Percentiles rank a stretch among this genome's conserved stretches.
phyloP scores from a whole-genome alignment of 2,113 vertebrate genomes.

The Rhombomys opimus region DNA sequence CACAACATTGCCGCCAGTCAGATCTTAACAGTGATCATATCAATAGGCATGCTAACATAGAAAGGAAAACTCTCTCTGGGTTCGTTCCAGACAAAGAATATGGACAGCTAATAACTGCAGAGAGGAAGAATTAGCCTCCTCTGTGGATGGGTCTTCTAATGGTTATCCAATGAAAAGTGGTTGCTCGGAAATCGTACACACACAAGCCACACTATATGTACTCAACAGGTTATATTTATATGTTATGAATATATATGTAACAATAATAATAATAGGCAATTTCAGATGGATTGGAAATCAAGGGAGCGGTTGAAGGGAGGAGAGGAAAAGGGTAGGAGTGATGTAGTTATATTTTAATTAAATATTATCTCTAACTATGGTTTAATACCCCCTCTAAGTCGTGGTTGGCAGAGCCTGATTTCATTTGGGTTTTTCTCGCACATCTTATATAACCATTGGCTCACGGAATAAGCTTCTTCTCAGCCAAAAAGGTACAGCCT shows the following conservation, averaged over 20 bases:
- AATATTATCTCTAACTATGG: not conserved
- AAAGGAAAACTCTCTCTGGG: not conserved
- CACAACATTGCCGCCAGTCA: not conserved
- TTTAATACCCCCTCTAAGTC: not conserved
- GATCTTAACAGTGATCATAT: not conserved
- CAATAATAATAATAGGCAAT: not conserved
- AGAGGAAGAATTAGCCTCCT: not conserved
- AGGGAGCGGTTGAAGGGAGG: not conserved
- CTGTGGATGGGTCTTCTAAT: not conserved
- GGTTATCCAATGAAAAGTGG: not conserved
- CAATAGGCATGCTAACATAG: not conserved
- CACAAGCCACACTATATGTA: not conserved
- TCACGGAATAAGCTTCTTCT: not conserved
- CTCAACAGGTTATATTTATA: not conserved
- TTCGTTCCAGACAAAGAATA: not conserved
- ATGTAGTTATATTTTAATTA: not conserved
- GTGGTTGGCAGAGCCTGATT: not conserved
- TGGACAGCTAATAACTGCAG: not conserved
- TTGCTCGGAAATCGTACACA: not conserved
- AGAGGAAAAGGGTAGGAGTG: not conserved
- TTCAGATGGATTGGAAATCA: not conserved
- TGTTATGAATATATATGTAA: not conserved
- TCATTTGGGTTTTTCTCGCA: not conserved
- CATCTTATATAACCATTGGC: not conserved
- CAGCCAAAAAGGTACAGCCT: not conserved